Evolutionary conservation across 2,888 invertebrate genomes (phyloP).

Genomic region (Epirrita christyi): DNA sequence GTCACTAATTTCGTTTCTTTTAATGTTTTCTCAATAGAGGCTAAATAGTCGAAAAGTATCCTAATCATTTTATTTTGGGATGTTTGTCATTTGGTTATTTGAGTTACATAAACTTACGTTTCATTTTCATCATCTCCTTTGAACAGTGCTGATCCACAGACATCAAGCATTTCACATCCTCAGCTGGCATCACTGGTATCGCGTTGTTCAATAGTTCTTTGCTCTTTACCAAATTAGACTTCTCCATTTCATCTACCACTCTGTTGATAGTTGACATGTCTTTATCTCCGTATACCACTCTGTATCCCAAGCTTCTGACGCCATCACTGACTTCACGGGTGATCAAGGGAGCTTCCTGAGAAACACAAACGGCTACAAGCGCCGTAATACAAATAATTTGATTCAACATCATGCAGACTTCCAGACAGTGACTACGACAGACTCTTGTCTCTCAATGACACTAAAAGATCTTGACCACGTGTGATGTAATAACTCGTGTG

Average conservation of each 20-base stretch:
- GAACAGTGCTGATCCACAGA: constrained; percentile 72
- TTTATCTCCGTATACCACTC: constrained; percentile 68
- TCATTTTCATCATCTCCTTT: constrained; percentile 64
- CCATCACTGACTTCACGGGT: constrained; percentile 57
- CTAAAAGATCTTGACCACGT: constrained; percentile 37
- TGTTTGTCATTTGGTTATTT: no score
- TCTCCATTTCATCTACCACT: constrained; percentile 61
- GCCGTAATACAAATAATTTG: constrained; percentile 37
- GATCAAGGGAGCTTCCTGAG: constrained; percentile 51
- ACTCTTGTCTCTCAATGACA: constrained; percentile 34
- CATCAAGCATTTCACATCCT: constrained; percentile 77
- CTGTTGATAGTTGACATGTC: constrained; percentile 64
- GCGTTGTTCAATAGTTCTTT: constrained; percentile 52
- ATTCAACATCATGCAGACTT: constrained; percentile 27
- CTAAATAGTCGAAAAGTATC: no score
- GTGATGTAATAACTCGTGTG: constrained; percentile 60
- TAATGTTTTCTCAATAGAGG: no score
- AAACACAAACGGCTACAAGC: constrained; percentile 35
- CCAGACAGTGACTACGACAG: neutral
- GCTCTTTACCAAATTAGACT: constrained; percentile 49
- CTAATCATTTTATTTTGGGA: no score
- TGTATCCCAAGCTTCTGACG: constrained; percentile 58
- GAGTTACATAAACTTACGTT: constrained; percentile 59
- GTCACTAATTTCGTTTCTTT: no score
- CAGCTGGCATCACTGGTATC: constrained; percentile 56